Evolutionary conservation across 2,888 invertebrate species (phyloP).

Genomic region (Hemithea aestivaria): DNA sequence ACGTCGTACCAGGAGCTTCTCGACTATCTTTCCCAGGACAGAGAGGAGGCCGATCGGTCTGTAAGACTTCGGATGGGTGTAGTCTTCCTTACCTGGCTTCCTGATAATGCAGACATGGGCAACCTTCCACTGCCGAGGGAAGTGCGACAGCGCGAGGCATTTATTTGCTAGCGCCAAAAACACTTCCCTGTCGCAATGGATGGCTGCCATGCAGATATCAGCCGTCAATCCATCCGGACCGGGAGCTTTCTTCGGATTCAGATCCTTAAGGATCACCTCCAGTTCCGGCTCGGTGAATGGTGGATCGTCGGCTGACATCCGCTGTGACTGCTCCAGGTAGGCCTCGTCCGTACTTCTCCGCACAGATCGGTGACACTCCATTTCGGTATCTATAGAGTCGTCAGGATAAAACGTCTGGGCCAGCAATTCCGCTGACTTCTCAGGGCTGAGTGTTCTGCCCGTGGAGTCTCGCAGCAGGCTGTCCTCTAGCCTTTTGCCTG

Average conservation of each 20-base stretch:
- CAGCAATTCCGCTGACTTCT: slow-evolving; percentile 4
- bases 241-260: slow-evolving; percentile 16
- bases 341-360: background rate
- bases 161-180: background rate
- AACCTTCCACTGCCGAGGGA: background rate
- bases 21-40: background rate
- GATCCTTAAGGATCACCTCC: background rate
- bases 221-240: slow-evolving; percentile 11
- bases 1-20: slow-evolving; percentile 10
- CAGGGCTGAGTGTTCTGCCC: slow-evolving; percentile 3
- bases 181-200: background rate
- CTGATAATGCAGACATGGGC: background rate
- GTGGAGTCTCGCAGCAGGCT: background rate
- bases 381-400: background rate
- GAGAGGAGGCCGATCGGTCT: slow-evolving; percentile 7
- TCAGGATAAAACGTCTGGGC: slow-evolving; percentile 9
- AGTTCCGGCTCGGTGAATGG: slow-evolving; percentile 6
- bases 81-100: slow-evolving; percentile 10
- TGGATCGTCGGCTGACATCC: background rate
- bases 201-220: slow-evolving; percentile 7
- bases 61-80: slow-evolving; percentile 1
- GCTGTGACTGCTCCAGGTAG: background rate
- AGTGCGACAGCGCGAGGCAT: background rate
- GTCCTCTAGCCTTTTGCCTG: slow-evolving; percentile 2
- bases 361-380: background rate